A percentile compares a stretch with the other conserved stretches of the same genome.
Conservation (phyloP, 2,113 vertebrate species). For the Caloenas nicobarica region DNA sequence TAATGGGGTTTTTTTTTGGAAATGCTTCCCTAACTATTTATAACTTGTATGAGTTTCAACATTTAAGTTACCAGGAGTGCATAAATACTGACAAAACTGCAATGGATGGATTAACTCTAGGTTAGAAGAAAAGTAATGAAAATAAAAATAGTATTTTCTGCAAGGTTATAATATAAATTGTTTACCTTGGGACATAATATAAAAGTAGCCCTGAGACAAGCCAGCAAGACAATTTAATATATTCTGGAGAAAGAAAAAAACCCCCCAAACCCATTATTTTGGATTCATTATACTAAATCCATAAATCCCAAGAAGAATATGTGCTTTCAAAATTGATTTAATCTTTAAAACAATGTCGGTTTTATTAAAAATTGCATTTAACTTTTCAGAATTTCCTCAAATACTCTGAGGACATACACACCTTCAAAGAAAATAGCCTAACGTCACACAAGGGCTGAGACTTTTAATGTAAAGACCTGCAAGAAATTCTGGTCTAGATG, state of each 20-base stretch:
- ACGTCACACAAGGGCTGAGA: background rate
- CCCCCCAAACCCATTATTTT: background rate
- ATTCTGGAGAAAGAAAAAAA: background rate
- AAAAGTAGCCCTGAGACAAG: background rate
- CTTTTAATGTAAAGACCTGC: background rate
- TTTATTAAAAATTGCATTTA: background rate
- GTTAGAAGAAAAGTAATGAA: background rate
- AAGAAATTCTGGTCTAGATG: background rate
- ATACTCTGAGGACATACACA: background rate
- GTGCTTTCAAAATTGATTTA: background rate
- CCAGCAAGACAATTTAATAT: background rate
- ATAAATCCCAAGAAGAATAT: background rate
- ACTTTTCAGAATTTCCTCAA: background rate
- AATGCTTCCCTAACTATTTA: background rate
- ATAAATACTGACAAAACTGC: background rate
- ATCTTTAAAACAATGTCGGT: background rate
- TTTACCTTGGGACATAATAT: background rate
- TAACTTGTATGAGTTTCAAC: background rate
- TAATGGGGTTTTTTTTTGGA: background rate
- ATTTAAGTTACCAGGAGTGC: background rate
- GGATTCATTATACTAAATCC: background rate
- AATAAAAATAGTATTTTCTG: background rate
- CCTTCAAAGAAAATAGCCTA: constrained; percentile 7
- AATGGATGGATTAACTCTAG: background rate
- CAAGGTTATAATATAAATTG: background rate